Percentiles rank a stretch among this genome's conserved stretches.
These are phyloP conservation scores for Drepana arcuata DNA, from an alignment of 1,140 invertebrate species.

Conservation along the genomic window DNA sequence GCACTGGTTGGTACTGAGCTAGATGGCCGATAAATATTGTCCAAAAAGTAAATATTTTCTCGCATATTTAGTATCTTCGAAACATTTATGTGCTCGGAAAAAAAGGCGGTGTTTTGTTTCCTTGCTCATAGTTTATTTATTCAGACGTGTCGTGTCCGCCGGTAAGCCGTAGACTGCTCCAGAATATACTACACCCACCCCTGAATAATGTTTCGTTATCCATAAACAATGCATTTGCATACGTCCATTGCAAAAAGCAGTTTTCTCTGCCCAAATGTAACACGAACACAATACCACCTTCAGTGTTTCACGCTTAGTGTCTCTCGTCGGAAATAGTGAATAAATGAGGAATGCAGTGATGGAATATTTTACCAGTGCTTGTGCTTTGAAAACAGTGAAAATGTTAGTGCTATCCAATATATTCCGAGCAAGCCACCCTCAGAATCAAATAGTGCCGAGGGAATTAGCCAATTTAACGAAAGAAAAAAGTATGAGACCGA, in stretches of 20 bases:
- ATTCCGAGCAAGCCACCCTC: slow-evolving; percentile 46
- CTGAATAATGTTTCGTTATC: slow-evolving; percentile 41
- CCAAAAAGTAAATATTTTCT: too few relatives aligned
- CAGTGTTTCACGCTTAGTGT: slow-evolving; percentile 20
- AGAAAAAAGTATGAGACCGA: slow-evolving; percentile 25
- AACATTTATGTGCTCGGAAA: too few relatives aligned
- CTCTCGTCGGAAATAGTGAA: slow-evolving; percentile 25
- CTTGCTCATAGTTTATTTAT: slow-evolving; percentile 29
- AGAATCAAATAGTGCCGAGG: slow-evolving; percentile 33
- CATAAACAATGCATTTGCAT: slow-evolving; percentile 48
- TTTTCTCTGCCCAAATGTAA: slow-evolving; percentile 19
- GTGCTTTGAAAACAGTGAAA: slow-evolving; percentile 59
- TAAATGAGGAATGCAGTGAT: slow-evolving; percentile 66
- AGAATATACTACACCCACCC: slow-evolving; percentile 32
- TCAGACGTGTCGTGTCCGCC: slow-evolving; percentile 18
- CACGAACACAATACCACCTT: slow-evolving; percentile 45
- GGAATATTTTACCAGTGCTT: slow-evolving; percentile 54
- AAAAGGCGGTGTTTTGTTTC: too few relatives aligned
- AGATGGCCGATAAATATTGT: too few relatives aligned
- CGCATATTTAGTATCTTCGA: too few relatives aligned
- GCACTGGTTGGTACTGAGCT: too few relatives aligned
- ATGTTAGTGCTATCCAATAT: slow-evolving; percentile 65
- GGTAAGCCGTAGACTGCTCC: slow-evolving; percentile 17
- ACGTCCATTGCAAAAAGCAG: slow-evolving; percentile 23
- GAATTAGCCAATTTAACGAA: slow-evolving; percentile 19